Evolutionary conservation across 2,888 invertebrate genomes (phyloP).

Genomic region (Lordiphosa fenestrarum): DNA sequence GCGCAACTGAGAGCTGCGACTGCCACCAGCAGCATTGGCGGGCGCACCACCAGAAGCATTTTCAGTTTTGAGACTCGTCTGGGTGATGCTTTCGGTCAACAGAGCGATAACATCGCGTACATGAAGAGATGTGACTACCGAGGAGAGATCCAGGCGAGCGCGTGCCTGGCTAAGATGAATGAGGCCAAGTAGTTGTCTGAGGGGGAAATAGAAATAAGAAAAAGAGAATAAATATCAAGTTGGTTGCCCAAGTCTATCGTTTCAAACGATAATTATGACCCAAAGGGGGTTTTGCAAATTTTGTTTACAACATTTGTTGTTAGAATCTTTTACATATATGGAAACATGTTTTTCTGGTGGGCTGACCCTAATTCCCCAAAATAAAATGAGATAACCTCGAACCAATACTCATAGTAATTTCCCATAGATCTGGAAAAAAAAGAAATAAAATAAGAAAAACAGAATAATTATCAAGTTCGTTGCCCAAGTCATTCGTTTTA

Average conservation of each 20-base stretch:
- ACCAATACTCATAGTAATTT: too few relatives aligned
- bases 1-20: constrained; percentile 83
- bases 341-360: background rate
- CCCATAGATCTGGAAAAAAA: too few relatives aligned
- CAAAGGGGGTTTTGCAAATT: constrained; percentile 13
- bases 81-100: constrained; percentile 88
- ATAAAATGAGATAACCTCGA: too few relatives aligned
- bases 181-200: constrained; percentile 92
- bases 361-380: too few relatives aligned
- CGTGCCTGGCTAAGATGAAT: constrained; percentile 93
- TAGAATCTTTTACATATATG: too few relatives aligned
- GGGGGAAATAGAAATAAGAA: constrained; percentile 3
- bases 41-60: background rate
- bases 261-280: constrained; percentile 5
- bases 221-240: constrained; percentile 27
- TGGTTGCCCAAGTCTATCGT: constrained; percentile 62
- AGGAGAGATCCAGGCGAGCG: constrained; percentile 92
- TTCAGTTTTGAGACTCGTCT: constrained; percentile 84
- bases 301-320: constrained; percentile 18
- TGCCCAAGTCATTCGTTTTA: constrained; percentile 55
- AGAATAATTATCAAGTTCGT: constrained; percentile 43
- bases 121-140: constrained; percentile 89
- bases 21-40: constrained; percentile 81
- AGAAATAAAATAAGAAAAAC: background rate
- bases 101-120: constrained; percentile 93